Base-by-base conservation (phyloP, 2,888 invertebrate genomes). In the Xestia rhomboidea region DNA sequence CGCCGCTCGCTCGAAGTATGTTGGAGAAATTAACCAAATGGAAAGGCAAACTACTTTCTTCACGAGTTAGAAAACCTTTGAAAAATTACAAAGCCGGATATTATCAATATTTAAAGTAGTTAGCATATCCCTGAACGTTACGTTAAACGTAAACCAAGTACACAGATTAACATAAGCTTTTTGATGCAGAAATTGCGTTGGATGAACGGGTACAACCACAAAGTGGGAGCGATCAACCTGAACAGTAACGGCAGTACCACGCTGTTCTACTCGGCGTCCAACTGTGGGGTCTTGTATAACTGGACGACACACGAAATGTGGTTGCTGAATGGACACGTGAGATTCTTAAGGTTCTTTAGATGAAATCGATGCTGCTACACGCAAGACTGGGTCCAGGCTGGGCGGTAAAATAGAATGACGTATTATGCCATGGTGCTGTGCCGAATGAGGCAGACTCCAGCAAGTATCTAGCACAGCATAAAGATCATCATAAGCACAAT, bases 321-420 rank as follows among this genome's bases (percentile, higher is more conserved):
- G 87, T 97, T 97, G 85, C 95, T 98, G 62, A 97, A 97, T 89
- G 98, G 98, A 66, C 98, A 98, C 90, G 98, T 98, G 90, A 97
- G 97, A 51, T 11, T 46, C 60, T 74, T 44, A n/a, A n/a, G 27
- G 8, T 54, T 2, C 10, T 41, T n/a, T 72, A 41, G 11, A 27
- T n/a, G 24, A 30, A 18, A 15, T 21, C 1, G 21, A 10, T 60
- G 60, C 60, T 57, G 15, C 57, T 27, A 18, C 27, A 10, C 21
- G 10, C 21, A 21, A 30, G 30, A 30, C 21, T 4, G 1, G 30
- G 4, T 30, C 10, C 30, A 4, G 21, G 30, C 30, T 10, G 4
- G 60, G 10, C 3, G 18, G 18, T 3, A 30, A 30, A 8, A 60
- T 21, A 21, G 60, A 21, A 60, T 60, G 60, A 30, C 60, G 18